These are phyloP conservation scores for Linyphia triangularis DNA, from an alignment of 2,888 invertebrate species.

Conservation along the genomic window DNA sequence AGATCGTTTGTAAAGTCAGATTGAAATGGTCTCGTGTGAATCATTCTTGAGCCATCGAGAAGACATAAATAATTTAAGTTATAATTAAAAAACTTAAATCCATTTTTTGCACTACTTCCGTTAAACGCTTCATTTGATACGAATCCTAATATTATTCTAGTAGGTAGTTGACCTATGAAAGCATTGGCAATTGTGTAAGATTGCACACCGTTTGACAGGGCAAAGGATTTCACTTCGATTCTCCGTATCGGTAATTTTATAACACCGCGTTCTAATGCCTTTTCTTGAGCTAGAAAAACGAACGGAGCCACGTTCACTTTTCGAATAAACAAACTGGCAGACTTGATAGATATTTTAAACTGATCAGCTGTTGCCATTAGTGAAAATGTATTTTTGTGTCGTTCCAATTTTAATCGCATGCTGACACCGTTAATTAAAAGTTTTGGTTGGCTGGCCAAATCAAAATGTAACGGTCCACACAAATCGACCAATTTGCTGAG, in stretches of 20 bases:
- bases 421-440: constrained; percentile 37
- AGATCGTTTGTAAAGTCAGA: not conserved
- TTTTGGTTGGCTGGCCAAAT: constrained; percentile 33
- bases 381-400: constrained; percentile 21
- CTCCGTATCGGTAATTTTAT: constrained; percentile 41
- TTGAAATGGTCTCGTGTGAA: constrained; percentile 6
- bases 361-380: not conserved
- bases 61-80: constrained; percentile 10
- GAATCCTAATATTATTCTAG: constrained; percentile 11
- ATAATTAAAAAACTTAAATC: constrained; percentile 39
- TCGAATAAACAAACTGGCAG: constrained; percentile 23
- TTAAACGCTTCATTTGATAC: constrained; percentile 40
- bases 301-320: constrained; percentile 40
- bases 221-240: constrained; percentile 21
- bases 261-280: constrained; percentile 20
- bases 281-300: constrained; percentile 48
- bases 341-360: not conserved
- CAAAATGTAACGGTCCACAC: constrained; percentile 22
- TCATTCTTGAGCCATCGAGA: constrained; percentile 13
- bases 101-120: constrained; percentile 18
- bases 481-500: not conserved
- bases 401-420: constrained; percentile 19
- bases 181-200: constrained; percentile 22
- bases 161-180: constrained; percentile 40
- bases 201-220: not conserved